A percentile compares a stretch with the other conserved stretches of the same genome.
phyloP scores from a whole-genome alignment of 92 coral and sea anemone genomes.

The Pocillopora meandrina region DNA sequence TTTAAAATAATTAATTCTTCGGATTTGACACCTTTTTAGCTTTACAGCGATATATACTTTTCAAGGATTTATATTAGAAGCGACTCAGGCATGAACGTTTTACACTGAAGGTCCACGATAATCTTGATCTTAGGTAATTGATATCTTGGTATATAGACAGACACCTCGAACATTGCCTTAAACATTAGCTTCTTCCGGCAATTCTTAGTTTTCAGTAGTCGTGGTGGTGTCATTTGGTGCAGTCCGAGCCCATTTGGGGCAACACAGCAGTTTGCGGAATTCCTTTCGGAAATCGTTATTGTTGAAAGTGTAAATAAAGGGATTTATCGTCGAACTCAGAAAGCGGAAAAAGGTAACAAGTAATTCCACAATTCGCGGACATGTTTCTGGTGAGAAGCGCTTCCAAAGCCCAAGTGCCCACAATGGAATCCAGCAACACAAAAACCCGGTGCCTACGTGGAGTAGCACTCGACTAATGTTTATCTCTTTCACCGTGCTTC shows the following conservation, averaged over 20 bases:
- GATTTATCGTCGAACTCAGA: conserved; percentile 18
- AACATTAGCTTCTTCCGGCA: too few relatives aligned
- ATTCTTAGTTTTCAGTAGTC: too few relatives aligned
- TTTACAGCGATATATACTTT: too few relatives aligned
- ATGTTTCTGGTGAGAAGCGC: background rate
- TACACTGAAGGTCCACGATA: too few relatives aligned
- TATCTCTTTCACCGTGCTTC: conserved; percentile 7
- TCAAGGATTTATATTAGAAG: too few relatives aligned
- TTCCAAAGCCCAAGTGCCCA: conserved; percentile 1
- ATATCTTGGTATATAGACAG: too few relatives aligned
- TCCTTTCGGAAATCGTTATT: conserved; percentile 6
- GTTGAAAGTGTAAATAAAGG: conserved; percentile 14
- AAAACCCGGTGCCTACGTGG: background rate
- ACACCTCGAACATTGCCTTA: too few relatives aligned
- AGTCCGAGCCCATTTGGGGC: background rate
- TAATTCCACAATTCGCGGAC: background rate
- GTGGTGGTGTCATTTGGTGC: too few relatives aligned
- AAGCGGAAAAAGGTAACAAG: background rate
- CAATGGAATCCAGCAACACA: conserved; percentile 21
- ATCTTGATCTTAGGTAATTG: too few relatives aligned
- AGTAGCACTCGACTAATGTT: background rate
- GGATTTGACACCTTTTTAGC: too few relatives aligned
- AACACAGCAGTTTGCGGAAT: background rate
- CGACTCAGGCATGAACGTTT: too few relatives aligned
- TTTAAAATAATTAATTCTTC: too few relatives aligned